Conservation (phyloP, 2,797 vertebrate species). For the Ceyx erithaca region DNA sequence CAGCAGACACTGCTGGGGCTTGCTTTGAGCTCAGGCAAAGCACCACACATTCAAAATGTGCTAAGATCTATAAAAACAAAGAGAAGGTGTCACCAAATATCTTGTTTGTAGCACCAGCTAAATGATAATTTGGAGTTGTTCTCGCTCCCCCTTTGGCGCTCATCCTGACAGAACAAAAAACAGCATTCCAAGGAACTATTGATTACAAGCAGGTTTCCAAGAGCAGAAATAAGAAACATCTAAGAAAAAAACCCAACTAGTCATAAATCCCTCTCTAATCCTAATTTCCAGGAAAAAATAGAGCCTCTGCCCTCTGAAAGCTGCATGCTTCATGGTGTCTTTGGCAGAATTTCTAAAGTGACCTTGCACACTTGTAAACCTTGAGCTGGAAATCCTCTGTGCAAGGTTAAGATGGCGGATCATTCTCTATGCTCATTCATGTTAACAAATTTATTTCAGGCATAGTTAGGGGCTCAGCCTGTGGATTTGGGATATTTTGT, state of each 20-base stretch:
- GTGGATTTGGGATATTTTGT: background rate
- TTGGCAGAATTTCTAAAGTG: background rate
- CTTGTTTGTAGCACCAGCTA: background rate
- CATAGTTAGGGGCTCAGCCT: background rate
- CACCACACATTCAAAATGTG: background rate
- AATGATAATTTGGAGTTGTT: background rate
- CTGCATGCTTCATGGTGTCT: background rate
- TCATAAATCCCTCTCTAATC: background rate
- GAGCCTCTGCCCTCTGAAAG: background rate
- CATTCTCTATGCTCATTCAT: background rate
- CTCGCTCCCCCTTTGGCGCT: background rate
- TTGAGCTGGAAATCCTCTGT: background rate
- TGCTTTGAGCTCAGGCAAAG: background rate
- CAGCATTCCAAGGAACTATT: background rate
- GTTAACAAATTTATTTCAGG: background rate
- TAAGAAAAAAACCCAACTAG: background rate
- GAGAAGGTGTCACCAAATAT: background rate
- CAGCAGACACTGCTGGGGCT: background rate
- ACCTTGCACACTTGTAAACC: background rate
- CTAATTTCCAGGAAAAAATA: background rate
- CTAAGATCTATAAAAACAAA: background rate
- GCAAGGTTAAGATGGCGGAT: background rate
- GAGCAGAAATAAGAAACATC: background rate
- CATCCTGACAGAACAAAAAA: background rate
- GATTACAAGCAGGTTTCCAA: background rate